Base-by-base conservation (phyloP, 2,888 invertebrate genomes). In the Folsomia manolachei region DNA sequence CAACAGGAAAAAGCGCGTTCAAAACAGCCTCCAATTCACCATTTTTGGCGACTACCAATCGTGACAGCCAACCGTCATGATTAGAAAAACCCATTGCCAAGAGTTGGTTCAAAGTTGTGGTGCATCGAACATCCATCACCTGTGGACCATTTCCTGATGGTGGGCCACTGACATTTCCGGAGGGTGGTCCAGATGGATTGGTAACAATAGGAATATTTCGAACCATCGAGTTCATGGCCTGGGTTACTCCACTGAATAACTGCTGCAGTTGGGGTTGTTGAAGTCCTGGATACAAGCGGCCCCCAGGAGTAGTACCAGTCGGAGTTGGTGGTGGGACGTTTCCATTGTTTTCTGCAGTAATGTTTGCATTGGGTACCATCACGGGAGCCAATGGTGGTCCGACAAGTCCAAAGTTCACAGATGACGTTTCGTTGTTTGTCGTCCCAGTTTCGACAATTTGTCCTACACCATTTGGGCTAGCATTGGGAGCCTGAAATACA, bases 81-180 rank as follows among this genome's bases (percentile, higher is more conserved):
- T 80, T 80, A 18, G 79, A 79, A 62, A 80, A 80, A 4, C 80
- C 80, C 80, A 80, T 80, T 61, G 77, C 77, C 60, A 80, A 65
- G 25, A 80, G 53, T 60, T 80, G 80, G 56, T 79, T 79, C 65
- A 80, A 61, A 24, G 78, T 79, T 21, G 69, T 71, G 69, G 71
- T 71, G 21, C 62, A 69, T n/a, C 71, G 62, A 0, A 62, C 73
- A 64, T 75, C 75, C 68, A 75, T 52, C 26, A 71, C 66, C 2
- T 64, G 65, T 51, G 63, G 56, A 19, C 24, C 24, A 25, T 26
- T 27, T 67, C 68, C 19, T 25, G 67, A 21, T 25, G 25, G 1
- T 19, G 73, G 23, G 4, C 52, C 25, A 1, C 68, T 69, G 21
- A 51, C 53, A 27, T 23, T 64, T 4, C 67, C 51, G 21, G 51